Evolutionary conservation across 2,888 invertebrate genomes (phyloP).

Genomic region (Eupeodes luniger): DNA sequence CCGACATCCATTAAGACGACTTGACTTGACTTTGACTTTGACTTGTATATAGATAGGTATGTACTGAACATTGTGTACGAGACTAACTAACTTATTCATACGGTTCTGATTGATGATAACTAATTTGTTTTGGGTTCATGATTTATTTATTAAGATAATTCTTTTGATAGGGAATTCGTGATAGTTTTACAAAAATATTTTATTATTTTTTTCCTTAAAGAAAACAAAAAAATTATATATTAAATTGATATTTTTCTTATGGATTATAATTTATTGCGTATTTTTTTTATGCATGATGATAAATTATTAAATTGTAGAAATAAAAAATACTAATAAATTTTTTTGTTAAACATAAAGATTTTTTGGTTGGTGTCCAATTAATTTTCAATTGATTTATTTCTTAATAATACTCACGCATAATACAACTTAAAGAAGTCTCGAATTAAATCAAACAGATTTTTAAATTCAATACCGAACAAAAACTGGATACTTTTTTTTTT

Average conservation of each 20-base stretch:
- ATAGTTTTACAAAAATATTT: slow-evolving; percentile 12
- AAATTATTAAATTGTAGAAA: neutral
- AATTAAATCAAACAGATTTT: too few relatives aligned
- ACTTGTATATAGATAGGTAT: neutral
- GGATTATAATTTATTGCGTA: neutral
- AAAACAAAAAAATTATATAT: too few relatives aligned
- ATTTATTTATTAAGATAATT: slow-evolving; percentile 31
- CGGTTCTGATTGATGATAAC: slow-evolving; percentile 25
- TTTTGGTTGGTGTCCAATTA: too few relatives aligned
- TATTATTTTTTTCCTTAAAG: neutral
- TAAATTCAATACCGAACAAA: too few relatives aligned
- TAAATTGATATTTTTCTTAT: neutral
- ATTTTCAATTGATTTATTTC: too few relatives aligned
- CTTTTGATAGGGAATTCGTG: slow-evolving; percentile 19
- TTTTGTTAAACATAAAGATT: too few relatives aligned
- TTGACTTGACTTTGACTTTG: too few relatives aligned
- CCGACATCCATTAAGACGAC: slow-evolving; percentile 4
- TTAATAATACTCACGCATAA: too few relatives aligned
- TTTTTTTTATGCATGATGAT: neutral
- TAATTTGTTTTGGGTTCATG: slow-evolving; percentile 41
- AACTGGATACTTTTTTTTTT: too few relatives aligned
- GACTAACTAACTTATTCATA: slow-evolving; percentile 7
- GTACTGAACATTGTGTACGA: neutral
- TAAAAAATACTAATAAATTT: neutral
- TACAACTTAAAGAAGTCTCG: too few relatives aligned